phyloP scores from a whole-genome alignment of 92 coral and sea anemone species.

The Zoanthus solanderi region DNA sequence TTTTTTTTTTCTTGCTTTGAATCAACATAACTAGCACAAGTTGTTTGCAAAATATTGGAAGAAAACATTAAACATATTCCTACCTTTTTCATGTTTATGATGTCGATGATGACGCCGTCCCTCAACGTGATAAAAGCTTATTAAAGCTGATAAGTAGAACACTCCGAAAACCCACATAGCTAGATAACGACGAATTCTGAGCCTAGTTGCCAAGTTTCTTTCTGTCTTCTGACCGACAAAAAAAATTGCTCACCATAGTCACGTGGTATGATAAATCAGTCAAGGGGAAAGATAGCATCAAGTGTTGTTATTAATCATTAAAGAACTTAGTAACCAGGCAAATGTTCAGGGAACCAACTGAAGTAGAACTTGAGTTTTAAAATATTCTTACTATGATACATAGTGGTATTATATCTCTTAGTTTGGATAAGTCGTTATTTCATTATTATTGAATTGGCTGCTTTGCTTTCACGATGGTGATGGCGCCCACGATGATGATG shows the following conservation, averaged over 20 bases:
- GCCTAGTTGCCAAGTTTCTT: neutral
- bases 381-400: too few relatives aligned
- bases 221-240: neutral
- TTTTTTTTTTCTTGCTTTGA: neutral
- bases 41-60: constrained; percentile 24
- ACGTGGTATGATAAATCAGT: constrained; percentile 32
- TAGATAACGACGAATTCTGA: neutral
- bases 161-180: constrained; percentile 26
- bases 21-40: neutral
- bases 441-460: too few relatives aligned
- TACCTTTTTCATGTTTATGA: constrained; percentile 27
- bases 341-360: too few relatives aligned
- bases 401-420: too few relatives aligned
- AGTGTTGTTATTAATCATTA: constrained; percentile 3
- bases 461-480: too few relatives aligned
- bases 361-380: too few relatives aligned
- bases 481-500: too few relatives aligned
- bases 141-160: neutral
- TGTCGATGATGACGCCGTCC: neutral
- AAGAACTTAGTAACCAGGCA: neutral
- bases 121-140: constrained; percentile 1
- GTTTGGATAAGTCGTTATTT: too few relatives aligned
- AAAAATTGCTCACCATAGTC: constrained; percentile 4
- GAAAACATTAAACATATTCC: neutral
- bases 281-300: neutral